Conservation (phyloP, 1,140 invertebrate genomes). For the Bombus balteatus region DNA sequence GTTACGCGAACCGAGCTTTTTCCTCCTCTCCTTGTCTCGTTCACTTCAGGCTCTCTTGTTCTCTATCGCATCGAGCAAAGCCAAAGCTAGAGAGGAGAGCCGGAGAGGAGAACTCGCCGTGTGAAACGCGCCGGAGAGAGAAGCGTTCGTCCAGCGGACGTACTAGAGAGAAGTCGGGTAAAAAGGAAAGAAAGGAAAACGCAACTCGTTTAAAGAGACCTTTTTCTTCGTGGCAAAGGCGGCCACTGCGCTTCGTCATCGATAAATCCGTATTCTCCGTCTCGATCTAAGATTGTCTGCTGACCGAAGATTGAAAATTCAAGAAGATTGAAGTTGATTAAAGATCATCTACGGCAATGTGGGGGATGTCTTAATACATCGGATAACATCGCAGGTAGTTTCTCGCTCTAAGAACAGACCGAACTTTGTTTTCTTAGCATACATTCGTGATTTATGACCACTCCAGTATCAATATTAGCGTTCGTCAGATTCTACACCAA, state of each 20-base stretch:
- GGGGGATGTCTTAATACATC: no score
- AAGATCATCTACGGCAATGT: not conserved
- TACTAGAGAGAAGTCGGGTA: not conserved
- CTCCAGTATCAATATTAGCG: not conserved
- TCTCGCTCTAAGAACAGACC: not conserved
- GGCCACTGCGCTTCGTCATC: not conserved
- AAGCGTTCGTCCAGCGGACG: constrained; percentile 4
- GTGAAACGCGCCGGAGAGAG: constrained; percentile 8
- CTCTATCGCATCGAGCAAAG: constrained; percentile 1
- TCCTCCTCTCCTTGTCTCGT: not conserved
- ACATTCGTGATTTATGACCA: not conserved
- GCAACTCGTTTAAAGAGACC: constrained; percentile 3
- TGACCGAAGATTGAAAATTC: not conserved
- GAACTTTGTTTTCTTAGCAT: not conserved
- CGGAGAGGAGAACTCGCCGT: not conserved
- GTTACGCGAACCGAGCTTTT: constrained; percentile 47
- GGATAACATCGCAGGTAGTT: not conserved
- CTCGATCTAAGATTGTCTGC: not conserved
- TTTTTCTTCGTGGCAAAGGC: not conserved
- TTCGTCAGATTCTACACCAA: not conserved
- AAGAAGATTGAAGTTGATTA: not conserved
- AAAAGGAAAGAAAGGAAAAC: constrained; percentile 17
- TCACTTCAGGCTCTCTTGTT: not conserved
- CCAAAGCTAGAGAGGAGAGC: not conserved
- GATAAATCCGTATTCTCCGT: not conserved